phyloP scores from a whole-genome alignment of 92 coral and sea anemone species.

The Plumapathes pennacea region DNA sequence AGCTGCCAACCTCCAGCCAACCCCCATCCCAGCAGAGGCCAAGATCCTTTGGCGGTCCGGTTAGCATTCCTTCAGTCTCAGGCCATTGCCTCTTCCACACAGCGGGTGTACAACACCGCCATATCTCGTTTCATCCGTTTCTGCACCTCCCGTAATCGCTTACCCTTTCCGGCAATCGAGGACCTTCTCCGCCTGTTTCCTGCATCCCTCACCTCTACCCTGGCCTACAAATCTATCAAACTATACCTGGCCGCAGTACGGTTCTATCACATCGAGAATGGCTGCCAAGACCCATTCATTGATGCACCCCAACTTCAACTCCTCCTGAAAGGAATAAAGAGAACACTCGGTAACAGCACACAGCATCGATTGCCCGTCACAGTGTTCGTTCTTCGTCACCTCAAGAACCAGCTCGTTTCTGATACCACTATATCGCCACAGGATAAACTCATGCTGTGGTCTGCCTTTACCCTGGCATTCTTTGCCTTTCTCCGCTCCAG shows the following conservation, averaged over 20 bases:
- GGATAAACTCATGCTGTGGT: slow-evolving; percentile 15
- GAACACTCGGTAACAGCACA: neutral
- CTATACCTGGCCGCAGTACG: slow-evolving; percentile 6
- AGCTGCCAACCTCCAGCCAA: neutral
- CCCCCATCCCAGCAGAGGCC: too few relatives aligned
- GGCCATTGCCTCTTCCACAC: too few relatives aligned
- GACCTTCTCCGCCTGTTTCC: slow-evolving; percentile 1
- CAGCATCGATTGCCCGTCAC: slow-evolving; percentile 11
- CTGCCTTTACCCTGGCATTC: slow-evolving; percentile 7
- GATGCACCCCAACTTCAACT: neutral
- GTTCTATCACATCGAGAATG: slow-evolving; percentile 3
- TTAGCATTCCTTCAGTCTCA: too few relatives aligned
- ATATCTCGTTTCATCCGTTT: slow-evolving; percentile 10
- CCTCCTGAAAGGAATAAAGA: slow-evolving; percentile 4
- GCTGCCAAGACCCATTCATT: neutral
- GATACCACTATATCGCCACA: neutral
- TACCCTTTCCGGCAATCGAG: slow-evolving; percentile 6
- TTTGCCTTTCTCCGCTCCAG: too few relatives aligned
- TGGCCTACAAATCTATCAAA: slow-evolving; percentile 5
- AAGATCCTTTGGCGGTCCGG: too few relatives aligned
- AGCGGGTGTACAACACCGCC: slow-evolving; percentile 1
- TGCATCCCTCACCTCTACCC: slow-evolving; percentile 6
- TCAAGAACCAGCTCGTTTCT: neutral
- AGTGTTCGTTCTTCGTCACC: neutral
- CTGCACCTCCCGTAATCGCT: neutral